Base-by-base conservation (phyloP, 2,113 vertebrate genomes). In the Myotis lucifugus region DNA sequence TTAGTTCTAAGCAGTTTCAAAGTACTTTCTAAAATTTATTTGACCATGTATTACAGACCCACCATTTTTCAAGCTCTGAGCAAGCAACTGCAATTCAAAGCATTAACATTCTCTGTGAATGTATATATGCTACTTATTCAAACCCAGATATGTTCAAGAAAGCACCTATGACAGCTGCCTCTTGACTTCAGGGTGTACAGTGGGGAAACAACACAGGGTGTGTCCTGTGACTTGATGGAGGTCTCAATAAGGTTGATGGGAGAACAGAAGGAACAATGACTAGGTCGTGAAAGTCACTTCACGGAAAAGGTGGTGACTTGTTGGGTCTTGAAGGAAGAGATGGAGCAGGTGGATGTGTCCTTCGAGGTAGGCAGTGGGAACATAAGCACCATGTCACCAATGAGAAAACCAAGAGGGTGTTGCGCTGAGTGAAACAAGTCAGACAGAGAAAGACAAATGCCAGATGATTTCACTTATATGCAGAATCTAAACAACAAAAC, bases 321-420 rank as follows among this genome's bases (percentile, higher is more conserved):
- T 0, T 15, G 19, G 32, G 40, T 54, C 15, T 32, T 61, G 10
- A 84, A 78, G 69, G 17, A 95, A 92, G 61, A 79, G 56, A 93
- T 40, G 4, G 23, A 37, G 6, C 25, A 85, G 12, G 18, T 5
- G 21, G 13, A 34, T 18, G 40, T 8, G 46, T 5, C 50, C 9
- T 48, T 69, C 5, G 0, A 64, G 77, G 14, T 14, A 34, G 7
- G 56, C 17, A 83, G 11, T 61, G 5, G 15, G 21, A 46, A 11
- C 50, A 69, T 34, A 2, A 93, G 66, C 21, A 23, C 15, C 9
- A 52, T 46, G 46, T 90, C 52, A 56, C 3, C 48, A 79, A 67
- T 32, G 14, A 88, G 18, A 84, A 83, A 83, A 77, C 1, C 52
- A 95, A 70, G 9, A 95, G 74, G 46, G 42, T 19, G 10, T 27